These are phyloP conservation scores for Huso huso DNA, from an alignment of 2,797 vertebrate genomes.

Conservation along the genomic window DNA sequence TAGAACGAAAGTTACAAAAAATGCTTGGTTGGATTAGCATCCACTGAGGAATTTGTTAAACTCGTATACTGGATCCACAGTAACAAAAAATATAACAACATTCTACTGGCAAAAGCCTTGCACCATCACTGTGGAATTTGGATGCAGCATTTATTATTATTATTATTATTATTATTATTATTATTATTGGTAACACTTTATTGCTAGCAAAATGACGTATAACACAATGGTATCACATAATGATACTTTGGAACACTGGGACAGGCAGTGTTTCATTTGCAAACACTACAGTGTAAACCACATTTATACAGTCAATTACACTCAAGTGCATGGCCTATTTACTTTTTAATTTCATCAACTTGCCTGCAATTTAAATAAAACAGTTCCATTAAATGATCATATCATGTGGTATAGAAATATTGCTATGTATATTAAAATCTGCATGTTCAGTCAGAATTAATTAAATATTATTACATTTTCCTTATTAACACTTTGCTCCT, in stretches of 20 bases:
- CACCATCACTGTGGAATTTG: no score
- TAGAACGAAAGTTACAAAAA: no score
- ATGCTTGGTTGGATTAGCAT: no score
- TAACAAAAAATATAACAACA: no score
- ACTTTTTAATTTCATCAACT: constrained; percentile 77
- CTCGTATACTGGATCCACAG: no score
- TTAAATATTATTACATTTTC: constrained; percentile 77
- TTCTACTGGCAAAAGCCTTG: no score
- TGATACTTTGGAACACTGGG: constrained; percentile 30
- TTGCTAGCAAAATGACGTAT: neutral
- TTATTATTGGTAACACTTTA: neutral
- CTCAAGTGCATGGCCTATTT: constrained; percentile 70
- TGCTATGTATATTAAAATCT: constrained; percentile 72
- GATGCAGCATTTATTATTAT: no score
- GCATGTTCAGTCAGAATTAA: constrained; percentile 75
- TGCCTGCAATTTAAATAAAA: constrained; percentile 77
- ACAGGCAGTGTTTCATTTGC: constrained; percentile 68
- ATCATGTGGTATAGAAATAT: constrained; percentile 72
- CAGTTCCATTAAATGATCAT: constrained; percentile 73
- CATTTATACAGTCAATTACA: constrained; percentile 77
- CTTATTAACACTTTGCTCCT: constrained; percentile 67
- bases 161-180: no score
- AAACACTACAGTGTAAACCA: constrained; percentile 65
- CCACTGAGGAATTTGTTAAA: no score
- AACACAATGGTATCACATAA: neutral